Evolutionary conservation across 2,113 vertebrate genomes (phyloP).

Genomic region (Laterallus jamaicensis): DNA sequence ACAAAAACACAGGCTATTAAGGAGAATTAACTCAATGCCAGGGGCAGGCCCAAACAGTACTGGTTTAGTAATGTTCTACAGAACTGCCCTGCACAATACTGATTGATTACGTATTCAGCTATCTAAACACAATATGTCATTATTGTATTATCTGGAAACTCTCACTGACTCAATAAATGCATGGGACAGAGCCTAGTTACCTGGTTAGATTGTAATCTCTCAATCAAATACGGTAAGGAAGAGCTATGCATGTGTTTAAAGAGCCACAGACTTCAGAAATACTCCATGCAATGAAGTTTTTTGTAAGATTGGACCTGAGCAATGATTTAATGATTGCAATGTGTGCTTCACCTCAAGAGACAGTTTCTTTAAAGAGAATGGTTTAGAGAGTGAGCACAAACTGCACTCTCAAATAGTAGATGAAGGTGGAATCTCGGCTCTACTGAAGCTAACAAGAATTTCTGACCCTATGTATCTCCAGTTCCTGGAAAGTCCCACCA

Average conservation of each 20-base stretch:
- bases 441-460: not conserved
- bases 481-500: constrained; percentile 58
- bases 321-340: not conserved
- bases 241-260: not conserved
- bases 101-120: not conserved
- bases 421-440: not conserved
- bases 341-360: not conserved
- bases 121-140: not conserved
- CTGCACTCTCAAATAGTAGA: not conserved
- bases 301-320: not conserved
- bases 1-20: not conserved
- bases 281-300: not conserved
- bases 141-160: not conserved
- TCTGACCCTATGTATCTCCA: constrained; percentile 40
- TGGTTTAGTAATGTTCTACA: not conserved
- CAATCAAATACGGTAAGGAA: not conserved
- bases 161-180: not conserved
- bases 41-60: not conserved
- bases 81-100: not conserved
- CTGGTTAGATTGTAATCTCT: not conserved
- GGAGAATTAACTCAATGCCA: not conserved
- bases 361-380: not conserved
- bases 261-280: not conserved
- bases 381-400: not conserved
- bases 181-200: not conserved